A percentile compares a stretch with the other conserved stretches of the same genome.
Conservation (phyloP, 2,113 vertebrate species). For the Mola mola region DNA sequence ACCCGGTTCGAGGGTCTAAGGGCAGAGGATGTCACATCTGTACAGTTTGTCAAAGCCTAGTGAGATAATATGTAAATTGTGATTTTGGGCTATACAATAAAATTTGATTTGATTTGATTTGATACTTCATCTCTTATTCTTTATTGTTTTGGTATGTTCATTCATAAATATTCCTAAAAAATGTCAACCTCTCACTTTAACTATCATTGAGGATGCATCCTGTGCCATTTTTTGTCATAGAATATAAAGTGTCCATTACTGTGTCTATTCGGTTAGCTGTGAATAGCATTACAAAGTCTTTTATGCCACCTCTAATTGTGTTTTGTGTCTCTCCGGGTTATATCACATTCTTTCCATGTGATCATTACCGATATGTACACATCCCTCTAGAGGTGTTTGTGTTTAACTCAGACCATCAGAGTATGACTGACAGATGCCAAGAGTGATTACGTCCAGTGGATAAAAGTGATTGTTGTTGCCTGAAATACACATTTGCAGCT, state of each 20-base stretch:
- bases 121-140: no score
- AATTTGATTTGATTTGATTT: no score
- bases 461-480: conserved; percentile 45
- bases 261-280: conserved; percentile 56
- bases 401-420: conserved; percentile 50
- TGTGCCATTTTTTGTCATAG: conserved; percentile 49
- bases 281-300: conserved; percentile 62
- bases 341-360: conserved; percentile 47
- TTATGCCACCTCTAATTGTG: conserved; percentile 25
- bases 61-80: no score
- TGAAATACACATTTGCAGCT: conserved; percentile 61
- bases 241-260: conserved; percentile 68
- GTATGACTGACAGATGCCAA: conserved; percentile 80
- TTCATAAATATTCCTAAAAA: no score
- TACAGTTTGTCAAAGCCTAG: no score
- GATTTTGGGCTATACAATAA: no score
- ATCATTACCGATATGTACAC: conserved; percentile 52
- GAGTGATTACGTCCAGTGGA: conserved; percentile 68
- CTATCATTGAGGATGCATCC: no score
- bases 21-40: no score
- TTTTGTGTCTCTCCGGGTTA: conserved; percentile 54
- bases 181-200: no score
- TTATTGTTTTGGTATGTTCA: no score
- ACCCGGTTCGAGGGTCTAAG: no score
- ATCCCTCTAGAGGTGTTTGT: conserved; percentile 32